Evolutionary conservation across 2,888 invertebrate species (phyloP).

Genomic region (Hesperia comma): DNA sequence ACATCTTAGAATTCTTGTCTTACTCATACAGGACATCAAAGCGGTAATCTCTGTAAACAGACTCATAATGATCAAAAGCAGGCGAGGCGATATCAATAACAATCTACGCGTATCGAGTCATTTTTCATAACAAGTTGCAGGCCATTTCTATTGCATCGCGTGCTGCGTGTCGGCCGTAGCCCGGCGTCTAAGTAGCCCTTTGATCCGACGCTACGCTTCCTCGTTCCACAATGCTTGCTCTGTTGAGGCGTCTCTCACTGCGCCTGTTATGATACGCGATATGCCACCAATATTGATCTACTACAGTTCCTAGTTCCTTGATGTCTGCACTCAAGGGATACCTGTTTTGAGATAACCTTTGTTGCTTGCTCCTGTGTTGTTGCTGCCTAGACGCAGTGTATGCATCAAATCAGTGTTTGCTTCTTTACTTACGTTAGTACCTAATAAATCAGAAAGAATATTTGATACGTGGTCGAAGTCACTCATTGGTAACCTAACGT

Average conservation of each 20-base stretch:
- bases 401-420: too few species aligned
- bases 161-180: constrained; percentile 46
- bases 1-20: not conserved
- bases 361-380: too few species aligned
- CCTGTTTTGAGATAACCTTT: not conserved
- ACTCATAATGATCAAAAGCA: constrained; percentile 16
- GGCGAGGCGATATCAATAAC: constrained; percentile 12
- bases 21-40: not conserved
- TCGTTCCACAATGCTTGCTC: constrained; percentile 61
- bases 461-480: too few species aligned
- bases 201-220: constrained; percentile 64
- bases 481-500: too few species aligned
- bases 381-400: too few species aligned
- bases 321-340: not conserved
- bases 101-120: constrained; percentile 15
- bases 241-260: constrained; percentile 52
- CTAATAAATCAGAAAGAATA: too few species aligned
- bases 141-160: constrained; percentile 41
- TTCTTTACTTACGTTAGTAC: too few species aligned
- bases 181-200: constrained; percentile 59
- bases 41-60: constrained; percentile 9
- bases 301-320: constrained; percentile 33
- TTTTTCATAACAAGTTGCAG: constrained; percentile 39
- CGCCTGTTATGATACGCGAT: constrained; percentile 43
- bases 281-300: constrained; percentile 28